phyloP scores from a whole-genome alignment of 2,113 vertebrate species.

The Ciconia stormi region DNA sequence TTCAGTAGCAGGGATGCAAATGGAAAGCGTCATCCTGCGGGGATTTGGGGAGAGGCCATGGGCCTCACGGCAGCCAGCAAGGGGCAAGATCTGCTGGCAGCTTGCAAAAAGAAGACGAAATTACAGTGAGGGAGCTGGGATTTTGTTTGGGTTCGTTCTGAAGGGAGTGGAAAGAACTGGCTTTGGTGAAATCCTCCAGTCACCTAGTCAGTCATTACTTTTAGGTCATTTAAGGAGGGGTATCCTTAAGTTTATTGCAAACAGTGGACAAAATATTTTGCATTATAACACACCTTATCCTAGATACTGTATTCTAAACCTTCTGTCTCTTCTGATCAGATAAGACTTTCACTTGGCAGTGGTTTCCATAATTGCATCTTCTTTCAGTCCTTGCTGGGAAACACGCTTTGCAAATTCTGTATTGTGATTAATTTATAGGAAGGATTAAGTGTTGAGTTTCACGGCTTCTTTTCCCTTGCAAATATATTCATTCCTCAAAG shows the following conservation, averaged over 20 bases:
- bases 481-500: not conserved
- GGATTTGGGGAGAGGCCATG: not conserved
- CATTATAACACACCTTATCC: not conserved
- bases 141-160: not conserved
- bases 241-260: not conserved
- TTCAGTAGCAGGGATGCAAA: not conserved
- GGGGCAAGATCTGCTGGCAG: not conserved
- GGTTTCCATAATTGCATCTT: not conserved
- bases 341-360: not conserved
- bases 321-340: not conserved
- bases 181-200: not conserved
- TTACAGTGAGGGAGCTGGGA: not conserved
- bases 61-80: rapidly evolving
- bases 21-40: not conserved
- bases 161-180: not conserved
- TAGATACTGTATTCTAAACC: not conserved
- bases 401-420: not conserved
- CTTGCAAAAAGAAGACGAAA: not conserved
- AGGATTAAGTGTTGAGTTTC: not conserved
- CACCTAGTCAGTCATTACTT: not conserved
- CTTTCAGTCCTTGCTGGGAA: not conserved
- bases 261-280: not conserved
- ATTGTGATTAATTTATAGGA: not conserved
- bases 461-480: not conserved
- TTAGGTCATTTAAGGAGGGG: not conserved